Evolutionary conservation across 2,113 vertebrate genomes (phyloP), one percentile per base, ranked within the genome.

Genomic region (Tychaedon coryphoeus): DNA sequence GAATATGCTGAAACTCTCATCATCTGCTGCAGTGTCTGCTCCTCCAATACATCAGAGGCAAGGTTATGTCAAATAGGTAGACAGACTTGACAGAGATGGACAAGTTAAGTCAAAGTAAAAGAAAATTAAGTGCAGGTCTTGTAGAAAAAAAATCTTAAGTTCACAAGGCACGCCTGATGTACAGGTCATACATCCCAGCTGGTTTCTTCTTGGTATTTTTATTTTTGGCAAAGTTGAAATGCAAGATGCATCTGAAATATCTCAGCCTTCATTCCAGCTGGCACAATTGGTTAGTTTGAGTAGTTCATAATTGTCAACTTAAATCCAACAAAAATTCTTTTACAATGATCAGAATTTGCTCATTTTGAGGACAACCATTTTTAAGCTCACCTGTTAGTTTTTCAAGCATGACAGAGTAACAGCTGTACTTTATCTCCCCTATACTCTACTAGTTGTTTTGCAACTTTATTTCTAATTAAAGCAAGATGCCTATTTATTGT

Each of bases 71-170:
- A 67, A 76, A 92, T 56, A 48, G 26, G 61, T 67, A 87, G 88
- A 96, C 53, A 90, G 71, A 40, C 90, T 93, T 96, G 78, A 74
- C 87, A 96, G 91, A 96, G 61, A 95, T 31, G 60, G 83, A 87
- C 82, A 79, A 54, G 84, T 75, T 91, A 88, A 91, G 67, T 71
- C 78, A 93, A 88, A 96, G 64, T 24, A 92, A 54, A 70, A 92
- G 61, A 94, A 97, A 96, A 97, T 95, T 87, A 97, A 93, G 74
- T n/a, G 36, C 81, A 91, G 73, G 20, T 60, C 62, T 77, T 60
- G 9, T 76, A 54, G 26, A 36, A 36, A 72, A 94, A 80, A 72
- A 15, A 26, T 13, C 26, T 34, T 43, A 23, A 42, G 33, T 75
- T 64, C 50, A 66, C 40, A 92, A 33, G 56, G 25, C 51, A 64